Evolutionary conservation across 2,113 vertebrate species (phyloP), one percentile per base, ranked within the genome.

Genomic region (Maccullochella peelii): DNA sequence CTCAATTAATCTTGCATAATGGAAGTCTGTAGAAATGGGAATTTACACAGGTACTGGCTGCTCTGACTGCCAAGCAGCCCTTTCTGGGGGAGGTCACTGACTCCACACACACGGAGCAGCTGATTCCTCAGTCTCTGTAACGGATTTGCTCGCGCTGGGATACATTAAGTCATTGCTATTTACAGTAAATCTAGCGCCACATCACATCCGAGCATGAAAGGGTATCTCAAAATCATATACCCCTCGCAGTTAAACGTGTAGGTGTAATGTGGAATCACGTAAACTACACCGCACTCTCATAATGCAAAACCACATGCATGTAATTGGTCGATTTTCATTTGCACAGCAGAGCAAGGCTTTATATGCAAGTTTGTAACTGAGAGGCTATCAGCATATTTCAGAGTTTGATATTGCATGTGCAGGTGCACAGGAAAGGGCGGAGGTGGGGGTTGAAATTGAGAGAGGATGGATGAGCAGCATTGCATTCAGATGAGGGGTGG

Each of bases 1-100:
- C 80, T 87, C 59, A 82, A 84, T 85, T 86, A 88, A 81, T 82
- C 54, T 61, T 71, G 76, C 21, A 79, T 83, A 65, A 79, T 92
- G 73, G 76, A 23, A 40, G 55, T 73, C 61, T 71, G 40, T 49
- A 30, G 62, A 85, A 71, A 83, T 59, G 82, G 72, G 40, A 71
- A 73, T 77, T 76, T 77, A 70, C 79, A 75, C 74, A 87, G 74
- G 76, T 76, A 84, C 78, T 72, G 55, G 33, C 63, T 76, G 73
- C 25, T n/a, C 44, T 80, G 63, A 73, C 50, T 75, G 58, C 58
- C 30, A 63, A 78, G 70, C 76, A 83, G 63, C 25, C 30, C 44
- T 40, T 67, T 80, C 69, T 44, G 38, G 15, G n/a, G 55, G 38
- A 89, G 79, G 75, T 42, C 40, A 66, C 16, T 80, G 40, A 68